These are phyloP conservation scores for Leptinotarsa rubiginosa DNA, from an alignment of 2,888 invertebrate genomes.

Conservation along the genomic window DNA sequence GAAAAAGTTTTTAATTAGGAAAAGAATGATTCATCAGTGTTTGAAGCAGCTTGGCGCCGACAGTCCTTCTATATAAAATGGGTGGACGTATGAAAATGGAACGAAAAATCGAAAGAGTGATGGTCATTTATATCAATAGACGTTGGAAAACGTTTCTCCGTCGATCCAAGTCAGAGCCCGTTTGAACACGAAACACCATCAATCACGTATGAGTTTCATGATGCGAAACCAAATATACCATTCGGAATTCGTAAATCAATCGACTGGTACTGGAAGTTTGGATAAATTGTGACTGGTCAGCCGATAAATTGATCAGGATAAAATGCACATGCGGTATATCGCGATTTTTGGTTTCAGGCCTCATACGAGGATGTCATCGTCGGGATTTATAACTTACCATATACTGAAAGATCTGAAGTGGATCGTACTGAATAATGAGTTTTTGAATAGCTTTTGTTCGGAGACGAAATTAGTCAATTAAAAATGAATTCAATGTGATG, in stretches of 20 bases:
- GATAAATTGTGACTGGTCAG: conserved; percentile 1
- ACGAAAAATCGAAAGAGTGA: conserved; percentile 25
- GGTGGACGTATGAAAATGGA: neutral
- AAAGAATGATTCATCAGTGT: neutral
- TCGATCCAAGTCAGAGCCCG: conserved; percentile 2
- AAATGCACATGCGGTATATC: neutral
- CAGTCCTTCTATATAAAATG: neutral
- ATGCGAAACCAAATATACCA: conserved; percentile 31
- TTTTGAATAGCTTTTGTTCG: no score
- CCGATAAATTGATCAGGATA: neutral
- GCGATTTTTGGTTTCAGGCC: neutral
- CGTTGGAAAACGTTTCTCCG: conserved; percentile 19
- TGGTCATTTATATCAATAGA: conserved; percentile 32
- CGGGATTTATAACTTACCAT: no score
- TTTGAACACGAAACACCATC: conserved; percentile 24
- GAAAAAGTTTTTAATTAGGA: neutral
- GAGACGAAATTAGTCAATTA: no score
- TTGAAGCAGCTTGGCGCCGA: neutral
- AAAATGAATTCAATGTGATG: no score
- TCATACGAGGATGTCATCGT: neutral
- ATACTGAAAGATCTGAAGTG: no score
- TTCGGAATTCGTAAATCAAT: conserved; percentile 31
- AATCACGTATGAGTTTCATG: conserved; percentile 30
- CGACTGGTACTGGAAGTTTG: conserved; percentile 1
- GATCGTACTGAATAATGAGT: no score